Evolutionary conservation across 2,797 vertebrate genomes (phyloP).

Genomic region (Catamblyrhynchus diadema): DNA sequence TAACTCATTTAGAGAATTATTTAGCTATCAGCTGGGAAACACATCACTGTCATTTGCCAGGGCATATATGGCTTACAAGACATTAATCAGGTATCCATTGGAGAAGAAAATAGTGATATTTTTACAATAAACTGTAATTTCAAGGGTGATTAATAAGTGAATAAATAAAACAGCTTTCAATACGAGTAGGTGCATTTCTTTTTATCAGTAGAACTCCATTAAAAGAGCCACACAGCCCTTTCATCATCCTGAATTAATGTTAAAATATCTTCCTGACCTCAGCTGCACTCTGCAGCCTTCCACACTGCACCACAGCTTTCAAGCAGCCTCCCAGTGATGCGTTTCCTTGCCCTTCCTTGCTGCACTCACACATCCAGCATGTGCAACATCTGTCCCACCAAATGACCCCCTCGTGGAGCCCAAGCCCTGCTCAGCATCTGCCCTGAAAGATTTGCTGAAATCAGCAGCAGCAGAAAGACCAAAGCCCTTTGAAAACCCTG

Average conservation of each 20-base stretch:
- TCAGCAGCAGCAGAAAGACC: not conserved
- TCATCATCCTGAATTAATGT: not conserved
- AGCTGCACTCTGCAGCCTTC: not conserved
- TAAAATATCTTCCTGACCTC: not conserved
- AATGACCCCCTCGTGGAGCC: not conserved
- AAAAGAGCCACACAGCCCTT: not conserved
- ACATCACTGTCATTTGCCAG: not conserved
- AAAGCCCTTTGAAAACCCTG: slow-evolving; percentile 3
- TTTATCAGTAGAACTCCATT: not conserved
- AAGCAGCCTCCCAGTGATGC: not conserved
- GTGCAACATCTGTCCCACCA: slow-evolving; percentile 1
- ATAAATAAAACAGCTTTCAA: slow-evolving; percentile 25
- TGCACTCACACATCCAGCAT: not conserved
- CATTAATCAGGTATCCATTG: not conserved
- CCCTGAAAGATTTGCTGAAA: not conserved
- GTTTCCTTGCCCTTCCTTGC: not conserved
- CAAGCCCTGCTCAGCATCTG: not conserved
- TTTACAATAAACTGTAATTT: slow-evolving; percentile 31
- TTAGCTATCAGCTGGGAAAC: slow-evolving; percentile 1
- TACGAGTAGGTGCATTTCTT: not conserved
- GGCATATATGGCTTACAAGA: not conserved
- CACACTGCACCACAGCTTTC: not conserved
- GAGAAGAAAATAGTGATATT: slow-evolving; percentile 42
- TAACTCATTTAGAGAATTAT: not conserved
- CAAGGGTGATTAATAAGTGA: slow-evolving; percentile 30